Evolutionary conservation across 1,140 invertebrate genomes (phyloP), one percentile per base, ranked within the genome.

Genomic region (Drosophila nasuta): DNA sequence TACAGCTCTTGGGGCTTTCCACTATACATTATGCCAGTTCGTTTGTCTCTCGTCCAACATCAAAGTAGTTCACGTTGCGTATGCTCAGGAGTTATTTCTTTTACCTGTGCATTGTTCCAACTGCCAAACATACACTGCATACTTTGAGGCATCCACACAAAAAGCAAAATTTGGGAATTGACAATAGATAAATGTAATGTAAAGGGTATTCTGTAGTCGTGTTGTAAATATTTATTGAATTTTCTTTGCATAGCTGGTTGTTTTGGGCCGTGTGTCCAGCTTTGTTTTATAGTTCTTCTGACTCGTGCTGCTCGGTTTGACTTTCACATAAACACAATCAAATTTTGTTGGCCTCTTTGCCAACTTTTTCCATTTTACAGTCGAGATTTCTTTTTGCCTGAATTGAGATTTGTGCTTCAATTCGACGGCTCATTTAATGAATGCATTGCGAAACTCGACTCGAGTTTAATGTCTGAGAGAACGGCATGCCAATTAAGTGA

Each of bases 401-500:
- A 52, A 52, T 49, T 60, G 45, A 11, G 56, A 48, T 67, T 58
- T 41, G 20, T 67, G 28, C 35, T 13, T 30, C 15, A 49, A 70
- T 70, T 25, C 17, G 1, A 35, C 15, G 51, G n/a, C 17, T 56
- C 52, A 43, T 64, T 71, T 72, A 72, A 76, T 60, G 48, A 38
- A 58, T 75, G 51, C 30, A 54, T 59, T 41, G 43, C 30, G n/a
- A 30, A 59, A 46, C 15, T 43, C 74, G 52, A 28, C 10, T 11
- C 38, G 2, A 8, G 33, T 72, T 41, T 63, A 66, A 17, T 59
- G 51, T 15, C 45, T n/a, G 41, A n/a, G 17, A 13, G 13, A 8
- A 38, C 8, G 35, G 33, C 13, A 62, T 75, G 62, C 81, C 77
- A 85, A 85, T 85, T 78, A 86, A 69, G 54, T 75, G 82, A 64